Base-by-base conservation (phyloP, 1,140 invertebrate genomes). In the Cecropterus lyciades region DNA sequence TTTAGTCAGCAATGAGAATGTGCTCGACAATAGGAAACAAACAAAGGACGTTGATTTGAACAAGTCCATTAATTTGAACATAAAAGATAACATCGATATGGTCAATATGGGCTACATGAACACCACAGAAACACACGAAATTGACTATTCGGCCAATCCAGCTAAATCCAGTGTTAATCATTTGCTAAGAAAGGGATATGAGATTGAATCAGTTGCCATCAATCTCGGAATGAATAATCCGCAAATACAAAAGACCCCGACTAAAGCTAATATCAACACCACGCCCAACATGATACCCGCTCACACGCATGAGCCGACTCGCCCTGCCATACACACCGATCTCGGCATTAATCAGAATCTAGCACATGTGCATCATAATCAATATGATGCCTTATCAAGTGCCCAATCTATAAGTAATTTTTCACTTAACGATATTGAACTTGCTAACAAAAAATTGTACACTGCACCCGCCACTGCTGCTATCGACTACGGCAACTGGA, bases 41-140 rank as follows among this genome's bases (percentile, higher is more conserved):
- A 55, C 59, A 11, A 55, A 43, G 7, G 70, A 68, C 14, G 65
- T 72, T 10, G 81, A 87, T 15, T 13, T 71, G 1, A 84, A 69
- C 11, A 86, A 89, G 65, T 46, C 82, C 20, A 67, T 80, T 7
- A 69, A 60, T 57, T 76, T 69, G 27, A 72, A 69, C 10, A 89
- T 85, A 53, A 90, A 88, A 71, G 86, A 91, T 65, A 85, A 79
- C 59, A 76, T 92, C 30, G 91, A 92, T 72, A 91, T 92, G 86
- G 75, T 93, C 3, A 93, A 92, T 72, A 91, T 93, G 88, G 88
- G 89, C 11, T 93, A 92, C 56, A 78, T 91, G 71, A 85, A 84
- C 49, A 57, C 80, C 40, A 65, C 40, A 15, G 83, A 87, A 24
- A 46, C 69, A 7, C 77, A 77, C 60, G 81, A 79, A 64, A 68